phyloP scores from a whole-genome alignment of 2,113 vertebrate genomes.

The Halichoerus grypus region DNA sequence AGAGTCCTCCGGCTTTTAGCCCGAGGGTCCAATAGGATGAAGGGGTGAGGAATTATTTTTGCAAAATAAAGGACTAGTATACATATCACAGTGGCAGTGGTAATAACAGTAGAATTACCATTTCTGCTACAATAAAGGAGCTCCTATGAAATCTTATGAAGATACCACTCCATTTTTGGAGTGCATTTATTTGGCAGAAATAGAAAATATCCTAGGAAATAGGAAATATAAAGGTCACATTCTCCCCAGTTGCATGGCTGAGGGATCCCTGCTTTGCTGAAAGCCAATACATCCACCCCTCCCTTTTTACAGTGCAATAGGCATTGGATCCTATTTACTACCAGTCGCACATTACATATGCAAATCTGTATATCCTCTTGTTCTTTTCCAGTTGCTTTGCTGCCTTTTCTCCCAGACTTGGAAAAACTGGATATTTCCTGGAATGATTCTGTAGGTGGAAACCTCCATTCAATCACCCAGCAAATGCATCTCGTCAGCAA shows the following conservation, averaged over 20 bases:
- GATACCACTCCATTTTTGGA: background rate
- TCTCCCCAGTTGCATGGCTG: background rate
- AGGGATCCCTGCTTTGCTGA: background rate
- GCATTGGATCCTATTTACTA: background rate
- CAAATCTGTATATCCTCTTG: slow-evolving; percentile 6
- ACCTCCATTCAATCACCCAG: slow-evolving; percentile 86
- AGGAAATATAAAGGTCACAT: background rate
- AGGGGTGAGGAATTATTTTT: background rate
- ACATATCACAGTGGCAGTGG: background rate
- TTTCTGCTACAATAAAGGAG: background rate
- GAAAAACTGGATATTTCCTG: slow-evolving; percentile 94
- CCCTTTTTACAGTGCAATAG: background rate
- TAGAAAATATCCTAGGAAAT: background rate
- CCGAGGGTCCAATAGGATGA: background rate
- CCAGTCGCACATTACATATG: background rate
- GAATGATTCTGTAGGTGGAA: slow-evolving; percentile 92
- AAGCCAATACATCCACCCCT: background rate
- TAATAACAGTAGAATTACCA: too few relatives aligned
- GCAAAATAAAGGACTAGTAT: background rate
- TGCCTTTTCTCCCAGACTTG: slow-evolving; percentile 89
- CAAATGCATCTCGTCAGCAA: slow-evolving; percentile 88
- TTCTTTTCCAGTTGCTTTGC: slow-evolving; percentile 84
- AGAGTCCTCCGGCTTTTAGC: background rate
- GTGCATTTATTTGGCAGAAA: slow-evolving; percentile 7
- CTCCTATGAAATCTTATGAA: background rate